These are phyloP conservation scores for Hyphantria cunea DNA, from an alignment of 1,140 invertebrate species.

Conservation along the genomic window DNA sequence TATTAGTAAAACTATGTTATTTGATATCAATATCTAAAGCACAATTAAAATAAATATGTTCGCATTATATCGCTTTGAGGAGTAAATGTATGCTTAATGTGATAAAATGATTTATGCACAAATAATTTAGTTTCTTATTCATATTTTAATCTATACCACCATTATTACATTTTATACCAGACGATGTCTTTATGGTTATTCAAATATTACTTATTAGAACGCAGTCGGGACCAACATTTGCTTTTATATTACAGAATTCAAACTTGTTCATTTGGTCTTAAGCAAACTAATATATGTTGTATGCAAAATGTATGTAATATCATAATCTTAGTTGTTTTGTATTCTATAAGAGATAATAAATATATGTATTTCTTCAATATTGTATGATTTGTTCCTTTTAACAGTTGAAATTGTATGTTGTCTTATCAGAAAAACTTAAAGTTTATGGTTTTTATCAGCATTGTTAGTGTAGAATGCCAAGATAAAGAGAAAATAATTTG, in stretches of 20 bases:
- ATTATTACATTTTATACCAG: conserved; percentile 28
- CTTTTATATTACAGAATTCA: conserved; percentile 41
- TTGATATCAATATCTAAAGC: conserved; percentile 39
- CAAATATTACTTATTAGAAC: conserved; percentile 24
- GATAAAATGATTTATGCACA: conserved; percentile 45
- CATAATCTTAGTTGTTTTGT: conserved; percentile 65
- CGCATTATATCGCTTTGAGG: too few species aligned
- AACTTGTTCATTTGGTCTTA: conserved; percentile 42
- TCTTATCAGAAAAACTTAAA: conserved; percentile 18
- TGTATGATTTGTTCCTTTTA: conserved; percentile 14
- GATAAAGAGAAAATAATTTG: conserved; percentile 16
- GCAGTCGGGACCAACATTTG: conserved; percentile 55
- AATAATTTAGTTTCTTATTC: conserved; percentile 30
- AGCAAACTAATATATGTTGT: conserved; percentile 49
- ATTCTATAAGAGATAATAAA: conserved; percentile 68
- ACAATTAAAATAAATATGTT: conserved; percentile 39
- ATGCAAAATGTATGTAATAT: conserved; percentile 52
- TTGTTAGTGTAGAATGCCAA: conserved; percentile 6
- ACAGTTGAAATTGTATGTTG: conserved; percentile 1
- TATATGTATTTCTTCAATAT: conserved; percentile 62
- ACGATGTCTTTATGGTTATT: conserved; percentile 34
- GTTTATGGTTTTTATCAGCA: conserved; percentile 8
- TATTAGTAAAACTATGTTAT: conserved; percentile 27
- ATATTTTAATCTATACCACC: conserved; percentile 27
- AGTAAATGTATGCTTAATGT: conserved; percentile 7